Percentiles rank a stretch among this genome's conserved stretches.
phyloP scores from a whole-genome alignment of 2,797 vertebrate genomes.

The Pelodytes ibericus region DNA sequence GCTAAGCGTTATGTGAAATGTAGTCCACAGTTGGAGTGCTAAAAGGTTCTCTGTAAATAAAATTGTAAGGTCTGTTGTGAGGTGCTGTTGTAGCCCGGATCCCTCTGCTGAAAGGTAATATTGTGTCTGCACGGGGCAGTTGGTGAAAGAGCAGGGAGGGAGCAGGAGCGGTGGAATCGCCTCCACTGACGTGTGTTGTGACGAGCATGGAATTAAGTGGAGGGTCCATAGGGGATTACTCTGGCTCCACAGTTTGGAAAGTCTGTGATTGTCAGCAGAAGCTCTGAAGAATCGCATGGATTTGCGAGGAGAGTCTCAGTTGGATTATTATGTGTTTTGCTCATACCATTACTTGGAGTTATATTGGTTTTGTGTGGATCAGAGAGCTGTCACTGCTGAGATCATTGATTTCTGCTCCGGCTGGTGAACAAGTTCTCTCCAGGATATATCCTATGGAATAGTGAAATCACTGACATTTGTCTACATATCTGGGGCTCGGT shows the following conservation, averaged over 20 bases:
- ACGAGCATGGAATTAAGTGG: slow-evolving; percentile 48
- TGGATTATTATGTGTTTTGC: slow-evolving; percentile 20
- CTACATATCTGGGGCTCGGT: neutral
- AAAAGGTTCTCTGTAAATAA: no score
- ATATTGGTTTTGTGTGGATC: neutral
- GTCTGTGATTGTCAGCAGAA: slow-evolving; percentile 18
- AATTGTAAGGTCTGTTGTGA: no score
- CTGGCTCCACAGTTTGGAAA: slow-evolving; percentile 16
- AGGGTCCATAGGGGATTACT: slow-evolving; percentile 26
- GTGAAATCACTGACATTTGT: neutral
- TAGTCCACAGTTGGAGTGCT: no score
- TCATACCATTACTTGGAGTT: slow-evolving; percentile 6
- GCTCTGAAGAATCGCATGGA: neutral
- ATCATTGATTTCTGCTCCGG: neutral
- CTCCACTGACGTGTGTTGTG: slow-evolving; percentile 39
- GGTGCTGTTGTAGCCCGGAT: neutral
- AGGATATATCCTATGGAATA: neutral
- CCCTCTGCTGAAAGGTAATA: neutral
- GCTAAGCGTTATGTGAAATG: no score
- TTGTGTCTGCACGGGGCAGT: no score
- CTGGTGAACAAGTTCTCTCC: neutral
- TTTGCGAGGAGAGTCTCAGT: neutral
- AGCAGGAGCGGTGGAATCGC: no score
- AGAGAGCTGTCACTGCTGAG: neutral
- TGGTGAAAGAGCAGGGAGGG: no score